A percentile compares a stretch with the other conserved stretches of the same genome.
These are phyloP conservation scores for Artibeus jamaicensis DNA, from an alignment of 2,797 vertebrate species.

Conservation along the genomic window DNA sequence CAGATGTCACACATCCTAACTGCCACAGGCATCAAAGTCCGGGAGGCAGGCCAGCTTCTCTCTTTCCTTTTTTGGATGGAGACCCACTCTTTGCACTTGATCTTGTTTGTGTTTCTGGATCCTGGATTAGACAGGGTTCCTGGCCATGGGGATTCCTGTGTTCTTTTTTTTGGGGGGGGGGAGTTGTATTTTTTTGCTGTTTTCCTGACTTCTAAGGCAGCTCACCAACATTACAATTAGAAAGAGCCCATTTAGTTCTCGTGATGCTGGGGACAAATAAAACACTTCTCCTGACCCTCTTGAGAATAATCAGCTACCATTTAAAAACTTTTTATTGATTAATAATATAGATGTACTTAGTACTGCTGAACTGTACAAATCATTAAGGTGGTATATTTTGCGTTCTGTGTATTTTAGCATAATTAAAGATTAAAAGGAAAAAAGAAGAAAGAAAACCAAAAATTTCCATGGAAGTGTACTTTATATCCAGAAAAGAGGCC, in stretches of 20 bases:
- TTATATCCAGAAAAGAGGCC: background rate
- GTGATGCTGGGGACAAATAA: background rate
- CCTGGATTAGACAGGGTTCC: background rate
- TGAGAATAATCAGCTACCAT: background rate
- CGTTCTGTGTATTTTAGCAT: background rate
- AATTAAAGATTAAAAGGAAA: background rate
- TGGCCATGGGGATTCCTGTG: background rate
- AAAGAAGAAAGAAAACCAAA: background rate
- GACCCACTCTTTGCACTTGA: background rate
- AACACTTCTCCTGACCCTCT: fast-evolving
- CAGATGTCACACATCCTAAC: background rate
- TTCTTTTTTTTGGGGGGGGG: background rate
- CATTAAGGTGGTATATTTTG: background rate
- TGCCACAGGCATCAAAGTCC: background rate
- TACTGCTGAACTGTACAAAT: no score
- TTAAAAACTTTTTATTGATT: background rate
- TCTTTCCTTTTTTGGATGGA: conserved; percentile 33
- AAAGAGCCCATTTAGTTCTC: background rate
- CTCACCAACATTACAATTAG: no score
- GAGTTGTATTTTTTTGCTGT: background rate
- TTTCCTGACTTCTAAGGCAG: background rate
- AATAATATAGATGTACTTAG: background rate
- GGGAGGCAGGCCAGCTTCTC: background rate
- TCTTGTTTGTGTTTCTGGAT: background rate
- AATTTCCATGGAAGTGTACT: background rate